Evolutionary conservation across 2,888 invertebrate genomes (phyloP), one percentile per base, ranked within the genome.

Genomic region (Limnephilus rhombicus): DNA sequence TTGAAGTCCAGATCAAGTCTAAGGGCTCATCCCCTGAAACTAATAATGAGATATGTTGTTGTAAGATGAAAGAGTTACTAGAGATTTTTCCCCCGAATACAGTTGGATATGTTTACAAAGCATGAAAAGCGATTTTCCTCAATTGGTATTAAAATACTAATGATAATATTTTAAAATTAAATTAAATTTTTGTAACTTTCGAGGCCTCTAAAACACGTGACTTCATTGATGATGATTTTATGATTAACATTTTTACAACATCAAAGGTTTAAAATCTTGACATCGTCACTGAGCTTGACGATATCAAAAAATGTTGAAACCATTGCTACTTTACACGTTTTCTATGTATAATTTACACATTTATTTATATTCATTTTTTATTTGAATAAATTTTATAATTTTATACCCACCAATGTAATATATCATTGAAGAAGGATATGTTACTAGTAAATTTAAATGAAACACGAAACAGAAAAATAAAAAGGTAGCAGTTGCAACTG

Each of bases 271-370:
- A 82, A 41, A 81, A 41, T 82, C 37, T 82, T 31, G 81, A 90
- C 31, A 90, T 82, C 82, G 82, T 81, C 90, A 81, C 90, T 90
- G 90, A 90, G 90, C 90, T 90, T 45, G 81, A 82, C 90, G 82
- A 82, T 12, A 90, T 90, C 90, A 90, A 90, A 90, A 90, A 90
- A 90, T 82, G n/a, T 90, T 82, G 29, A 86, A 80, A 89, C 88
- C 88, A 80, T 89, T 80, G 80, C 88, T 89, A 89, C 80, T 15
- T 80, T 29, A 89, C 88, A 89, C 88, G 80, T 89, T 80, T 89
- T 80, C 37, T 24, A 80, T 80, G 80, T 15, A 24, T 68, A 68
- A 68, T 68, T 24, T n/a, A 68, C 68, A 68, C 24, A 24, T 24
- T 41, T 41, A 41, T 41, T 41, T 37, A 37, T 31, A 31, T 31